Conservation (phyloP, 2,888 invertebrate species). For the Carterocephalus palaemon region DNA sequence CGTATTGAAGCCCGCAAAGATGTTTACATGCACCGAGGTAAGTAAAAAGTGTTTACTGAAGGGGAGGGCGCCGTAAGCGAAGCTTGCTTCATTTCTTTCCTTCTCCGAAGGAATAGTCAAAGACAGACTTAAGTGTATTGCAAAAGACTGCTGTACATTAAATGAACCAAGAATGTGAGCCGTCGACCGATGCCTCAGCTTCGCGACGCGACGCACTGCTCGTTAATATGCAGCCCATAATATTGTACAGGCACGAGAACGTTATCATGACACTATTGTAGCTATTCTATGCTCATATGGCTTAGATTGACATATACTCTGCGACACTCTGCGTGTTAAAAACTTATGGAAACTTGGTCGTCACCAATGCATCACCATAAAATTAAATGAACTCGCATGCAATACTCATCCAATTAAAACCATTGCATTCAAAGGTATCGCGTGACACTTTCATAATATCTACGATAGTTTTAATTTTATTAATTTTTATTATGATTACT, state of each 20-base stretch:
- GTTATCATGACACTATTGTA: slow-evolving; percentile 11
- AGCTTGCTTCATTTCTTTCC: slow-evolving; percentile 62
- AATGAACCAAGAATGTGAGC: slow-evolving; percentile 57
- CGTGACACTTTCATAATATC: too few species aligned
- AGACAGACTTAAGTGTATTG: slow-evolving; percentile 57
- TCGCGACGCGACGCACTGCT: slow-evolving; percentile 20
- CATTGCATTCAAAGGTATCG: too few species aligned
- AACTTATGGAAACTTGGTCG: too few species aligned
- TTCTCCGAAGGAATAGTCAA: slow-evolving; percentile 56
- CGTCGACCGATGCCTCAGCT: slow-evolving; percentile 26
- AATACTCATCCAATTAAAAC: too few species aligned
- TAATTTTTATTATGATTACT: too few species aligned
- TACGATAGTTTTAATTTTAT: too few species aligned
- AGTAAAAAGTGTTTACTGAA: slow-evolving; percentile 40
- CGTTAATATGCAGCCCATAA: slow-evolving; percentile 21
- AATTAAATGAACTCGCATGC: too few species aligned
- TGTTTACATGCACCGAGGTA: slow-evolving; percentile 26
- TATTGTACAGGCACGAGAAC: slow-evolving; percentile 11
- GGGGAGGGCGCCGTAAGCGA: slow-evolving; percentile 54
- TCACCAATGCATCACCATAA: too few species aligned
- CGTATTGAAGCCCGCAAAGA: slow-evolving; percentile 2
- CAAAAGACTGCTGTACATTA: slow-evolving; percentile 54
- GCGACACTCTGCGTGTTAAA: too few species aligned
- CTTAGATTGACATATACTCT: slow-evolving; percentile 3
- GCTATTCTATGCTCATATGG: slow-evolving; percentile 1